Base-by-base conservation (phyloP, 2,797 vertebrate species). In the Ibycter americanus region DNA sequence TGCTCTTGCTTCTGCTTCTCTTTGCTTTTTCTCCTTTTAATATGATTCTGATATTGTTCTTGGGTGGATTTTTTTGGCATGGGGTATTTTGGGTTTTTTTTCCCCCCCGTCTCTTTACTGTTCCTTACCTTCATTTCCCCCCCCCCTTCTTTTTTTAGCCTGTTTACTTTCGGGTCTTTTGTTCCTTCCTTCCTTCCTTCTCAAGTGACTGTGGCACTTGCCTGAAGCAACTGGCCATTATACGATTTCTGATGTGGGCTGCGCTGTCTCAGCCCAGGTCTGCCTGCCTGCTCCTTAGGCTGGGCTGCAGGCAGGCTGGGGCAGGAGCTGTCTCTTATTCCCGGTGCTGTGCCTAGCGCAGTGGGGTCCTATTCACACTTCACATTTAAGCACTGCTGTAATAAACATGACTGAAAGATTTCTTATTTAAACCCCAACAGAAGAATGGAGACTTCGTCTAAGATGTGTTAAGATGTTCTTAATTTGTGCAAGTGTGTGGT, bases 51-150 rank as follows among this genome's bases (percentile, higher is more conserved):
- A 3, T 47, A 7, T 15, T 89, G 8, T 34, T 73, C 16, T 47
- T 63, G 22, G 6, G 0, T 8, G 20, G 46, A 4, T 44, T 67
- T 68, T 81, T 47, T 1, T 10, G 11, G 7, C 3, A 55, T 92
- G 40, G 13, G 4, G 8, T 27, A 2, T 84, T 63, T 46, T 22
- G n/a, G 2, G 3, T 0, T 0, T 49, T 49, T 85, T 29, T n/a
- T 15, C 58, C 19, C 31, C 10, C n/a, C 6, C 17, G 4, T 52
- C 34, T 59, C 27, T 66, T 68, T 89, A 22, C 9, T 52, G 26
- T 90, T 86, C n/a, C 3, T 77, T 83, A 66, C 40, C 49, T 92
- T 93, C 3, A 6, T 11, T 11, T 11, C 11, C 11, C 38, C 38
- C 38, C 38, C 38, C 38, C 38, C 38, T 9, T 15, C 9, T 44